Percentiles rank a stretch among this genome's conserved stretches.
Evolutionary conservation across 2,113 vertebrate genomes (phyloP).

Genomic region (Casuarius casuarius): DNA sequence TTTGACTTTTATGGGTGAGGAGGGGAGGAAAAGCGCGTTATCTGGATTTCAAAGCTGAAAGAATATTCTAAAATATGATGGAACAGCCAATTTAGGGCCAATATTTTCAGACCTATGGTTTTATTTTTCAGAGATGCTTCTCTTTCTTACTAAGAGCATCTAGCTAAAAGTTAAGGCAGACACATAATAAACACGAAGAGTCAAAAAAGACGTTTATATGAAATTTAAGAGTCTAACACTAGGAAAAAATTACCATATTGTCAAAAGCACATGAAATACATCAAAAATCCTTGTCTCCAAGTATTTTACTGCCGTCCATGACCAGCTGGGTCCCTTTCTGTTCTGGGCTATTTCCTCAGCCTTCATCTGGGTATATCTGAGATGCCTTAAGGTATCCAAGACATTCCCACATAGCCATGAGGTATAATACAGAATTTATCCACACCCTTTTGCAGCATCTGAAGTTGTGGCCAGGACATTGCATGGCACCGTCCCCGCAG

Average conservation of each 20-base stretch:
- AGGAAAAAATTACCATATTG: not conserved
- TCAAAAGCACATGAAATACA: not conserved
- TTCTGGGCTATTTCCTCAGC: not conserved
- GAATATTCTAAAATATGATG: not conserved
- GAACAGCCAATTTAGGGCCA: not conserved
- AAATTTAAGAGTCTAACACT: not conserved
- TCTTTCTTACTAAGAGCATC: not conserved
- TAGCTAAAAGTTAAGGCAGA: not conserved
- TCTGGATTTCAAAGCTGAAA: not conserved
- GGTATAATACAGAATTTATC: slow-evolving; percentile 9
- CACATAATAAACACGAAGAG: not conserved
- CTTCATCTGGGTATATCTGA: not conserved
- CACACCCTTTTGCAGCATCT: not conserved
- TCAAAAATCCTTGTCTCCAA: slow-evolving; percentile 1
- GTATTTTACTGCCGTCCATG: slow-evolving; percentile 31
- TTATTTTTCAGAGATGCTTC: not conserved
- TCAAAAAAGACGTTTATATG: not conserved
- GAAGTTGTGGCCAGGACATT: not conserved
- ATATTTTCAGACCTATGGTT: not conserved
- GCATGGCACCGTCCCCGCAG: not conserved
- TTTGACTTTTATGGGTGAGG: not conserved
- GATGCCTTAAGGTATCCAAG: not conserved
- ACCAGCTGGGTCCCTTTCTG: not conserved
- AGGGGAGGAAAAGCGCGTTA: not conserved
- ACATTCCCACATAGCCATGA: not conserved